These are phyloP conservation scores for Burhinus oedicnemus DNA, from an alignment of 2,113 vertebrate genomes.

Conservation along the genomic window DNA sequence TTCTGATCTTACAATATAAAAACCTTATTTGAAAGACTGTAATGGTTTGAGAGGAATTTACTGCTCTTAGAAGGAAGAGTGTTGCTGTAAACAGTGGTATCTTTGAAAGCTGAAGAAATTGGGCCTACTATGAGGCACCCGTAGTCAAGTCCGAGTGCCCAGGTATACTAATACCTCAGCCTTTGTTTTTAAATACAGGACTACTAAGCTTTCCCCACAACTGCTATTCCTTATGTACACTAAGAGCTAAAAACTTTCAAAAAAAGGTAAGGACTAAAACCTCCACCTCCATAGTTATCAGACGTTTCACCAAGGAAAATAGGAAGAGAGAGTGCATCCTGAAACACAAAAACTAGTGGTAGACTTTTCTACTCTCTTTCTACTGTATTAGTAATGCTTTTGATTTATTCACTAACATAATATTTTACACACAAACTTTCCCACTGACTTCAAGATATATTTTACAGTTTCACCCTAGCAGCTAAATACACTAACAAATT, in stretches of 20 bases:
- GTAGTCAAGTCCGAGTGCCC: rapidly evolving
- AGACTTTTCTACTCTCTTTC: background rate
- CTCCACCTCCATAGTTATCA: background rate
- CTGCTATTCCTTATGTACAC: background rate
- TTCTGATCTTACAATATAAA: background rate
- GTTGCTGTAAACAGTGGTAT: rapidly evolving
- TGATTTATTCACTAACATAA: background rate
- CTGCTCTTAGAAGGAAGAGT: background rate
- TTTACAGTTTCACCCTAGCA: background rate
- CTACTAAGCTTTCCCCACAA: background rate
- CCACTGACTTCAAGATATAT: rapidly evolving
- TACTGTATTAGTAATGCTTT: background rate
- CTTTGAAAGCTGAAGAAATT: background rate
- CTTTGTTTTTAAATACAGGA: background rate
- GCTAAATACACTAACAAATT: background rate
- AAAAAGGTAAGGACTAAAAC: background rate
- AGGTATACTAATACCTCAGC: background rate
- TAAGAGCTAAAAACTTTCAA: background rate
- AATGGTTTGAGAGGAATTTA: background rate
- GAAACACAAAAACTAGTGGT: background rate
- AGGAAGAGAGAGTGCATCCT: background rate
- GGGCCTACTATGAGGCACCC: rapidly evolving
- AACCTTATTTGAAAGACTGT: background rate
- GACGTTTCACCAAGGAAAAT: background rate
- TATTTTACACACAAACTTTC: background rate